Conservation (phyloP, 2,797 vertebrate species). For the Sebastes dallii region DNA sequence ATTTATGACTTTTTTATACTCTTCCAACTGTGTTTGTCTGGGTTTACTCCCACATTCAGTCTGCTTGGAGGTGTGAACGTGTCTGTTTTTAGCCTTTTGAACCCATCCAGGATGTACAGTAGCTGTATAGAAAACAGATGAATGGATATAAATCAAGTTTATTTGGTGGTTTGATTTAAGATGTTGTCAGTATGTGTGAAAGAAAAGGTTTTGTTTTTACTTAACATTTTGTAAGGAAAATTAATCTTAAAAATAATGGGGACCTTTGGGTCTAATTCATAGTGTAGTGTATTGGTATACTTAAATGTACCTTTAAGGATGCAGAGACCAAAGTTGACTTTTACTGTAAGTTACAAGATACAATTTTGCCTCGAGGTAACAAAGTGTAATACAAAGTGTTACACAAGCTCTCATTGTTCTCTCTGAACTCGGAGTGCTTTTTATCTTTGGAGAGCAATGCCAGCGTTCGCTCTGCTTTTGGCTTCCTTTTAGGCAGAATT, state of each 20-base stretch:
- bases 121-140: neutral
- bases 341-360: neutral
- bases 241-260: neutral
- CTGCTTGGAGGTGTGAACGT: slow-evolving; percentile 10
- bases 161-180: neutral
- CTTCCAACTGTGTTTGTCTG: slow-evolving; percentile 17
- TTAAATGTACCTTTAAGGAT: neutral
- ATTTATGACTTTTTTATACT: slow-evolving; percentile 35
- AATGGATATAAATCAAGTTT: neutral
- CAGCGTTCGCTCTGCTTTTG: slow-evolving; percentile 13
- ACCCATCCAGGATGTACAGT: neutral
- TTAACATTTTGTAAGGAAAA: neutral
- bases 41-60: neutral
- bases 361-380: slow-evolving; percentile 14
- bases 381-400: slow-evolving; percentile 25
- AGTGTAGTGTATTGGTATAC: neutral
- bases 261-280: neutral
- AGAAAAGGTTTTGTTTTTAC: neutral
- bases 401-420: slow-evolving; percentile 27
- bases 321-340: slow-evolving; percentile 1
- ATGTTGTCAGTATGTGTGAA: neutral
- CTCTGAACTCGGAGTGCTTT: slow-evolving; percentile 18
- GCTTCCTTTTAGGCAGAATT: slow-evolving; percentile 35
- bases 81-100: slow-evolving; percentile 15
- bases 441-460: slow-evolving; percentile 26